Percentiles rank a stretch among this genome's conserved stretches.
Evolutionary conservation across 2,113 vertebrate genomes (phyloP).

Genomic region (Oryzias woworae): DNA sequence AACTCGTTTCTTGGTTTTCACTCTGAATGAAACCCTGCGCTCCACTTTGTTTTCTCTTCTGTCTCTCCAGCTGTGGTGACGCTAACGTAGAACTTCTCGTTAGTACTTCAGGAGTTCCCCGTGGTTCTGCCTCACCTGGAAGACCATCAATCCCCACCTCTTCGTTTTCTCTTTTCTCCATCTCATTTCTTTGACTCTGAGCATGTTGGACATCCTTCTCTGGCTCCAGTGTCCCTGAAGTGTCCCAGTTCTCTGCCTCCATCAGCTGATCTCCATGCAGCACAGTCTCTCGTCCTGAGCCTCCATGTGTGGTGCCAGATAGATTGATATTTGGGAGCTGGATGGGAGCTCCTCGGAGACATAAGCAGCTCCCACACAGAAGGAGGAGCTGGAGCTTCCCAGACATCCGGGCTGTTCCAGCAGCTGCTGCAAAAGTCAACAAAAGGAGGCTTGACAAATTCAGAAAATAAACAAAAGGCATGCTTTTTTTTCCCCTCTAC

Average conservation of each 20-base stretch:
- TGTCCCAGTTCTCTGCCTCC: constrained; percentile 47
- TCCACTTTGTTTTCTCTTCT: not conserved
- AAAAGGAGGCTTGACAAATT: constrained; percentile 10
- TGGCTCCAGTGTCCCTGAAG: constrained; percentile 41
- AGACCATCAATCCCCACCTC: constrained; percentile 10
- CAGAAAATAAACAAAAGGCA: constrained; percentile 10
- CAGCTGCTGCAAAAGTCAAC: constrained; percentile 32
- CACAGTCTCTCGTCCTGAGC: constrained; percentile 38
- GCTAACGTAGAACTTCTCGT: constrained; percentile 17
- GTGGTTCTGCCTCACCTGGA: constrained; percentile 19
- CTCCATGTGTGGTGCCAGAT: not conserved
- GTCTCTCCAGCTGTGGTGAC: constrained; percentile 10
- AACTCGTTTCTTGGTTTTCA: constrained; percentile 25
- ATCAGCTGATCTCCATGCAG: constrained; percentile 34
- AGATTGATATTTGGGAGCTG: constrained; percentile 6
- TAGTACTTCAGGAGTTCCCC: constrained; percentile 2
- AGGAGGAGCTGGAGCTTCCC: constrained; percentile 53
- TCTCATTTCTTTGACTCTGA: constrained; percentile 18
- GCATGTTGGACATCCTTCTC: constrained; percentile 23
- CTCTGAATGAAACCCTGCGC: constrained; percentile 5
- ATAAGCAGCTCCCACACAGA: constrained; percentile 57
- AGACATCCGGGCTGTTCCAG: constrained; percentile 40
- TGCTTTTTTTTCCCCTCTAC: constrained; percentile 6
- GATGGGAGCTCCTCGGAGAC: constrained; percentile 53
- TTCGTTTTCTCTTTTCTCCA: constrained; percentile 16